Evolutionary conservation across 2,113 vertebrate species (phyloP).

Genomic region (Greenwoodochromis staneri): DNA sequence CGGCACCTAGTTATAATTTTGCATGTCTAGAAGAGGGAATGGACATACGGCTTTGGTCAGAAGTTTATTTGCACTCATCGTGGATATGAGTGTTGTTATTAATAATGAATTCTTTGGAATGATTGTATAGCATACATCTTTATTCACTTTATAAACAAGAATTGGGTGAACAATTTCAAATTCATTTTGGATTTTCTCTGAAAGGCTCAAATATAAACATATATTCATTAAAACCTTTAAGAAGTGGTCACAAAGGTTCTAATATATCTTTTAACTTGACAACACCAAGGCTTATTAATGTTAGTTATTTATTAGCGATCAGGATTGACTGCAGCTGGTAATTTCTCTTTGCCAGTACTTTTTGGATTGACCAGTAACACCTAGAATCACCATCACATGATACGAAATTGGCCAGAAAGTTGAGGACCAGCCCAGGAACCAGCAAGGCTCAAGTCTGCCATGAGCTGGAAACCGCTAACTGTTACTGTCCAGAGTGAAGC

Average conservation of each 20-base stretch:
- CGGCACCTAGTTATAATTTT: accelerated
- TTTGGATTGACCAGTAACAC: neutral
- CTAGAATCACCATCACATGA: neutral
- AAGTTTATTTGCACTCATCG: neutral
- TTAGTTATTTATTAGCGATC: neutral
- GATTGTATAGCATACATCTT: neutral
- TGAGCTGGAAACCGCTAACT: neutral
- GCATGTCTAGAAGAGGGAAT: neutral
- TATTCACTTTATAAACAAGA: neutral
- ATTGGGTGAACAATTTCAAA: neutral
- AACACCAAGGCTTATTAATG: neutral
- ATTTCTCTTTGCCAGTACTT: neutral
- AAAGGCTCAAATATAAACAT: neutral
- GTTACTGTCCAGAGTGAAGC: neutral
- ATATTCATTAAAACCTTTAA: neutral
- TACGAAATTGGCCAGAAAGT: accelerated
- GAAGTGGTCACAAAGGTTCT: neutral
- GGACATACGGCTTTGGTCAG: accelerated
- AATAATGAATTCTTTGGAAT: neutral
- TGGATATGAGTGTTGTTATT: neutral
- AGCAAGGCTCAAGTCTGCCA: neutral
- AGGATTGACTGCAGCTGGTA: neutral
- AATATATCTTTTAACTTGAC: neutral
- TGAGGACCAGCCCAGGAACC: neutral
- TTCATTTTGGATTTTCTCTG: neutral